Conservation (phyloP, 2,888 invertebrate species). For the Melanchra persicariae region DNA sequence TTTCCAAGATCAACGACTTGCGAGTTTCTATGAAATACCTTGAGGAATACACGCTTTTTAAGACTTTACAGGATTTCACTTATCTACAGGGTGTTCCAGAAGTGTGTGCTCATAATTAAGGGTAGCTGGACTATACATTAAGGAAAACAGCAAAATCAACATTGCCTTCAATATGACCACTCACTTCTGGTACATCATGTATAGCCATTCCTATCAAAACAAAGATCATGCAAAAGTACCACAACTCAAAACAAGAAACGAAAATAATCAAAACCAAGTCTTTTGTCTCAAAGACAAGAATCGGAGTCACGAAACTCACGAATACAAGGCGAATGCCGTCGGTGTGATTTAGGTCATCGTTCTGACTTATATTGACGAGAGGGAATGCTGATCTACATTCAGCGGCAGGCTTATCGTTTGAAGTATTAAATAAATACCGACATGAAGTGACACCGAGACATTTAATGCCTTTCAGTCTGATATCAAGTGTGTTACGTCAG, state of each 20-base stretch:
- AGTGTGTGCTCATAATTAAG: too few species aligned
- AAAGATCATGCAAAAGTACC: background rate
- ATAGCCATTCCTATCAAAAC: background rate
- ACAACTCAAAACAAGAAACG: background rate
- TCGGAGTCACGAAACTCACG: conserved; percentile 28
- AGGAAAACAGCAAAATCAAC: too few species aligned
- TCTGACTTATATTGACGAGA: conserved; percentile 49
- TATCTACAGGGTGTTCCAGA: too few species aligned
- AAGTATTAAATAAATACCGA: conserved; percentile 46
- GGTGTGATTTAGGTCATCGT: conserved; percentile 39
- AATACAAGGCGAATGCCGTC: conserved; percentile 10
- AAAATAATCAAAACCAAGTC: conserved; percentile 31
- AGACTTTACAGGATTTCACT: too few species aligned
- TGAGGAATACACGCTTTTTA: too few species aligned
- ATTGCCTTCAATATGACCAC: too few species aligned
- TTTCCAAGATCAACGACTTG: too few species aligned
- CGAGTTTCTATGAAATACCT: too few species aligned
- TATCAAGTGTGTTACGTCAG: background rate
- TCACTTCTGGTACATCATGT: too few species aligned
- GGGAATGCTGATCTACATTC: conserved; percentile 46
- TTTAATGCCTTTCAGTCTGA: conserved; percentile 7
- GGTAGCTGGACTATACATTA: too few species aligned
- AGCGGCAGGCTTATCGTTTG: conserved; percentile 21
- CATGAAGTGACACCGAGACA: conserved; percentile 42
- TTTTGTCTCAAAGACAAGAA: conserved; percentile 38